phyloP scores from a whole-genome alignment of 2,888 invertebrate species.

The Salticus scenicus region DNA sequence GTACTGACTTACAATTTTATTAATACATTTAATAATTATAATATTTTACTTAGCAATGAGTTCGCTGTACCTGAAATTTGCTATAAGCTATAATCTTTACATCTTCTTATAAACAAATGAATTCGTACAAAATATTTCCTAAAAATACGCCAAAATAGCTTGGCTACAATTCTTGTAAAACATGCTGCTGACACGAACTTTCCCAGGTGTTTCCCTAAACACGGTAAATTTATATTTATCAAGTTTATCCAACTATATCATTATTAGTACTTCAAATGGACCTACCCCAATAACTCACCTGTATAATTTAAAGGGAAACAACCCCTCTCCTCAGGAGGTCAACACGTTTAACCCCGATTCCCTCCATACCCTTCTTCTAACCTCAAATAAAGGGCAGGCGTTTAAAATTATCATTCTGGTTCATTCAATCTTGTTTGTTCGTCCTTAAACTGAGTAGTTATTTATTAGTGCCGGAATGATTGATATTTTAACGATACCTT shows the following conservation, averaged over 20 bases:
- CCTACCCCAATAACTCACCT: conserved; percentile 39
- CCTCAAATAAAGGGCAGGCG: conserved; percentile 43
- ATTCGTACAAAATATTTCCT: too few species aligned
- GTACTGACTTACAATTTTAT: too few species aligned
- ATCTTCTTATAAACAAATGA: too few species aligned
- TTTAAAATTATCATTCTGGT: background rate
- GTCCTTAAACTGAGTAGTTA: background rate
- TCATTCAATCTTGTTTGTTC: background rate
- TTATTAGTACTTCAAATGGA: background rate
- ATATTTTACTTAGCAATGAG: too few species aligned
- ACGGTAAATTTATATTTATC: background rate
- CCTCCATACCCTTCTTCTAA: conserved; percentile 39
- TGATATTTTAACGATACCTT: too few species aligned
- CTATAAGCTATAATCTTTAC: too few species aligned
- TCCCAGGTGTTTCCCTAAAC: background rate
- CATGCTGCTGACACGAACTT: too few species aligned
- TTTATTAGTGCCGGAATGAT: background rate
- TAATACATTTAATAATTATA: too few species aligned
- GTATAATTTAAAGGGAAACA: conserved; percentile 4
- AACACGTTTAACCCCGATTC: conserved; percentile 57
- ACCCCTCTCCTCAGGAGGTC: conserved; percentile 29
- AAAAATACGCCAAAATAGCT: too few species aligned
- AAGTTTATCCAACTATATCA: background rate
- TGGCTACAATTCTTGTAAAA: too few species aligned
- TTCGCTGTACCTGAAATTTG: too few species aligned